Evolutionary conservation across 2,888 invertebrate species (phyloP), one percentile per base, ranked within the genome.

Genomic region (Blastobasis adustella): DNA sequence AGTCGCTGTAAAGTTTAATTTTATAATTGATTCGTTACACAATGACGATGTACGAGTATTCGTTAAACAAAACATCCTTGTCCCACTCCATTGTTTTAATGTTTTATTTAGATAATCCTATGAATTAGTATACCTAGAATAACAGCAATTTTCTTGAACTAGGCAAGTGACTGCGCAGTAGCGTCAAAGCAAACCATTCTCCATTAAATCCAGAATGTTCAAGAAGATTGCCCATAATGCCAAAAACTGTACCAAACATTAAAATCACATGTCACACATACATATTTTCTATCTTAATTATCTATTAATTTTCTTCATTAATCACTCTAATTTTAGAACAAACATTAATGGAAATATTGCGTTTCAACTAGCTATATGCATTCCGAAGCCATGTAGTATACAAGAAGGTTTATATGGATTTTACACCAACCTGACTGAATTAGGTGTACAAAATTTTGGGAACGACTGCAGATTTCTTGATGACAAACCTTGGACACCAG

Each of bases 321-420:
- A n/a, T 10, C 38, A 6, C 43, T 36, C 1, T 10, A 10, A 38
- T 37, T 10, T 45, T 43, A 41, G 46, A 23, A 9, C 49, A 46
- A 10, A 37, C 52, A 37, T 38, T 57, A 23, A 40, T 40, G 4
- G 47, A 46, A 4, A 42, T 46, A 9, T 23, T 23, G 49, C 49
- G n/a, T 54, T 60, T n/a, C 49, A 49, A 45, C 39, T 71, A 7
- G 67, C 65, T 9, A 55, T 69, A 5, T 73, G 73, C 47, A 57
- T 73, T n/a, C 73, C 73, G 0, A 67, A 63, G 40, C 49, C 66
- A 7, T 73, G 73, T 51, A 59, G 67, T 0, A 62, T 66, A 1
- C 47, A 59, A 9, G 61, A 67, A 49, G 65, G 62, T 0, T 47
- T 69, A 36, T 51, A 57, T 2, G 60, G 58, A 0, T 47, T 64